phyloP scores from a whole-genome alignment of 1,140 invertebrate genomes.

The Eupeodes corollae region DNA sequence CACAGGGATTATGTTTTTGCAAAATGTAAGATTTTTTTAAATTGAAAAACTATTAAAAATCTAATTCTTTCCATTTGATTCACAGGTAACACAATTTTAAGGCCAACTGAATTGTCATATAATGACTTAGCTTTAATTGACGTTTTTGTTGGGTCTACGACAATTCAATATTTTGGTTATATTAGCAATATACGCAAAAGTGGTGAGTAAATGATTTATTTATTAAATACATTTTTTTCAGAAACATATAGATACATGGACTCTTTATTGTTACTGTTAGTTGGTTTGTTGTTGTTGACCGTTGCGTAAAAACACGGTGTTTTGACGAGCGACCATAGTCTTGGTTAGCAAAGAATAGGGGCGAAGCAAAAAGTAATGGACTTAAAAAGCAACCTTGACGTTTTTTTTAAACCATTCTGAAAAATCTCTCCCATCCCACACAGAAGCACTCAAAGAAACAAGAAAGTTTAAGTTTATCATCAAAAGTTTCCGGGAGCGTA shows the following conservation, averaged over 20 bases:
- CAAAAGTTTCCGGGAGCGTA: no score
- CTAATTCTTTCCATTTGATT: background rate
- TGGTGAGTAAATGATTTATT: conserved; percentile 9
- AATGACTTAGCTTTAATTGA: conserved; percentile 17
- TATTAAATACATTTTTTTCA: background rate
- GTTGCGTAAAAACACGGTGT: no score
- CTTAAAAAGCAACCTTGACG: no score
- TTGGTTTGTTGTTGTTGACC: no score
- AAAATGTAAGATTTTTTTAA: background rate
- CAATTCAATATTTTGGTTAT: conserved; percentile 16
- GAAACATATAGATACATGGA: conserved; percentile 5
- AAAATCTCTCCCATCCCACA: no score
- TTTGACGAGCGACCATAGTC: no score
- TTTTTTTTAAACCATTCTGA: no score
- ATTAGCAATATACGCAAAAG: conserved; percentile 1
- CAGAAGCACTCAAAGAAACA: no score
- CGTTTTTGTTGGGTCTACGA: background rate
- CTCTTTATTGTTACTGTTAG: conserved; percentile 5
- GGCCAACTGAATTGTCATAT: background rate
- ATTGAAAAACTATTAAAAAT: conserved; percentile 1
- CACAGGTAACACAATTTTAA: background rate
- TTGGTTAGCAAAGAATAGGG: no score
- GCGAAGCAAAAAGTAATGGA: no score
- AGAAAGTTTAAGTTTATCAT: no score
- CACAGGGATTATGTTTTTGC: background rate